phyloP scores from a whole-genome alignment of 2,113 vertebrate species.

The Ploceus nigricollis region DNA sequence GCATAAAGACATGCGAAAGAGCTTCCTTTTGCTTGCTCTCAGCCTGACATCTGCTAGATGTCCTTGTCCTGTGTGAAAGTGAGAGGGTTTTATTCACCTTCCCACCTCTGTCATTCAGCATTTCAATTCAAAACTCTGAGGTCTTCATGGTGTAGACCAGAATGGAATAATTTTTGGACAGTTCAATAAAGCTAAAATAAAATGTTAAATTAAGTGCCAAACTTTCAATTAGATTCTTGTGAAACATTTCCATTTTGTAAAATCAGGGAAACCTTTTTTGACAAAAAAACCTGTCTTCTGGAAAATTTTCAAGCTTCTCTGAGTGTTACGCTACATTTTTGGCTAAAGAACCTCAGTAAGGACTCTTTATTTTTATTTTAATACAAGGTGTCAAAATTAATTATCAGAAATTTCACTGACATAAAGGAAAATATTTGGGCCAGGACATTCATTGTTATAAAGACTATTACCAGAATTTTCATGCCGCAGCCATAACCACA shows the following conservation, averaged over 20 bases:
- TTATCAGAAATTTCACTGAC: constrained; percentile 34
- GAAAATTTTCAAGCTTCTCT: background rate
- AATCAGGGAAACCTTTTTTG: background rate
- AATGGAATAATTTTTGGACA: background rate
- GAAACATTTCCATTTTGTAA: background rate
- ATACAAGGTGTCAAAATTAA: constrained; percentile 25
- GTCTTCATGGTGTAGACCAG: background rate
- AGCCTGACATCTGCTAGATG: background rate
- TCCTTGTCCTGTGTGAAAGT: background rate
- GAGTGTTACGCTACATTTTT: constrained; percentile 8
- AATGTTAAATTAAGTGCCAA: background rate
- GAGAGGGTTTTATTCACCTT: background rate
- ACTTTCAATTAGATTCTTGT: background rate
- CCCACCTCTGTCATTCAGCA: background rate
- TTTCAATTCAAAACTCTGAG: background rate
- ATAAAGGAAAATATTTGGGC: constrained; percentile 17
- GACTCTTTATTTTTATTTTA: constrained; percentile 36
- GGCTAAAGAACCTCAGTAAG: background rate
- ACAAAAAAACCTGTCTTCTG: background rate
- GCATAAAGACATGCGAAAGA: rapidly evolving
- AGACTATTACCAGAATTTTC: constrained; percentile 8
- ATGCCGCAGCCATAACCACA: background rate
- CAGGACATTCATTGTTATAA: background rate
- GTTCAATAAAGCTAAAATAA: background rate
- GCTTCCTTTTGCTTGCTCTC: background rate